Conservation (phyloP, 2,888 invertebrate species). For the Euzophera pinguis region DNA sequence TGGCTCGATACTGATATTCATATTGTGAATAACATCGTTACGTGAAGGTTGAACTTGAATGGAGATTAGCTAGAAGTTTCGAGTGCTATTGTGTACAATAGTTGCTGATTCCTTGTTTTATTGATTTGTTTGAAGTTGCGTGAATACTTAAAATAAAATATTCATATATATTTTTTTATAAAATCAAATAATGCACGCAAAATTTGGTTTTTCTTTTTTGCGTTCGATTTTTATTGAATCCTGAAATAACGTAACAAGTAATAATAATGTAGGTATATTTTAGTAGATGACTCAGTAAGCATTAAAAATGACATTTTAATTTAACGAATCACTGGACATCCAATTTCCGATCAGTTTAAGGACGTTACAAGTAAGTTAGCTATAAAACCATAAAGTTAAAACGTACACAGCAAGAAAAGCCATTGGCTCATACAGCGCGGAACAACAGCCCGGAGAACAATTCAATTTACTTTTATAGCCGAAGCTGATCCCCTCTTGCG, state of each 20-base stretch:
- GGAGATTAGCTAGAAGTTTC: constrained; percentile 4
- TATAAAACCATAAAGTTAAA: constrained; percentile 54
- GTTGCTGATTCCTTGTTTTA: not conserved
- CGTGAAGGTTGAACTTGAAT: constrained; percentile 1
- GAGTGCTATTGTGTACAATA: not conserved
- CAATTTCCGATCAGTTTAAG: constrained; percentile 26
- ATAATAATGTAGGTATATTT: not conserved
- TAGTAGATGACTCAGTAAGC: not conserved
- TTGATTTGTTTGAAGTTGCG: not conserved
- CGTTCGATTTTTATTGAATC: no score
- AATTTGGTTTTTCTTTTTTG: no score
- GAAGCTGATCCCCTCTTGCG: constrained; percentile 58
- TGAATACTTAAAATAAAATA: not conserved
- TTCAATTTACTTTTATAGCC: constrained; percentile 77
- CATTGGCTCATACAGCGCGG: constrained; percentile 46
- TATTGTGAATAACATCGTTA: constrained; percentile 40
- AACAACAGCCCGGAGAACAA: constrained; percentile 66
- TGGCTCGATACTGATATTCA: constrained; percentile 47
- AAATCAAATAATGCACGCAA: no score
- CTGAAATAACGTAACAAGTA: no score
- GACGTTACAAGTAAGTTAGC: constrained; percentile 34
- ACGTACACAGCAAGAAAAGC: constrained; percentile 41
- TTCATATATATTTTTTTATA: not conserved
- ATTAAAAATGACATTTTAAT: constrained; percentile 19
- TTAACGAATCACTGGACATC: constrained; percentile 19